Conservation (phyloP, 1,140 invertebrate species). For the Tribolium madens region DNA sequence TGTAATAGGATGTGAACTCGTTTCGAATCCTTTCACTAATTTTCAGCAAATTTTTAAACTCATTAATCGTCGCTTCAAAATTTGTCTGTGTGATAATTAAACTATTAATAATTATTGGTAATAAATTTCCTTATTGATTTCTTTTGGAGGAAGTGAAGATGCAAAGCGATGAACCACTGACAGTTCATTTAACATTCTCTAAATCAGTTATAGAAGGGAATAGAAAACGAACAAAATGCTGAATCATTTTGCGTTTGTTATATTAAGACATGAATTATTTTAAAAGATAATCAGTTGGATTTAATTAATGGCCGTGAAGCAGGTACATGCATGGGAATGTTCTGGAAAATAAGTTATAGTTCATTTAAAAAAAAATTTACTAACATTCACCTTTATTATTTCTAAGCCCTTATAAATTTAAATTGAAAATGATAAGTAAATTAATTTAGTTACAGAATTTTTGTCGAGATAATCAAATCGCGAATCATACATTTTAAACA, state of each 20-base stretch:
- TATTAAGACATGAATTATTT: background rate
- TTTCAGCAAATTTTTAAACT: background rate
- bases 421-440: background rate
- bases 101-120: background rate
- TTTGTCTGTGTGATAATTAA: background rate
- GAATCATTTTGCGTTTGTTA: background rate
- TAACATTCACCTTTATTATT: background rate
- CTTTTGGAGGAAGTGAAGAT: background rate
- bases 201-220: background rate
- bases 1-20: background rate
- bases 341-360: background rate
- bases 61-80: background rate
- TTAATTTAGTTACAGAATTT: conserved; percentile 16
- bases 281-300: background rate
- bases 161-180: background rate
- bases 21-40: background rate
- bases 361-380: background rate
- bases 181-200: background rate
- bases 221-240: background rate
- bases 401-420: background rate
- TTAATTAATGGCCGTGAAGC: background rate
- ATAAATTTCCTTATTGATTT: background rate
- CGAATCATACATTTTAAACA: background rate
- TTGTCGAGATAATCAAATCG: conserved; percentile 1
- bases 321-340: background rate